A percentile compares a stretch with the other conserved stretches of the same genome.
These are phyloP conservation scores for Hyles euphorbiae DNA, from an alignment of 1,140 invertebrate genomes.

Conservation along the genomic window DNA sequence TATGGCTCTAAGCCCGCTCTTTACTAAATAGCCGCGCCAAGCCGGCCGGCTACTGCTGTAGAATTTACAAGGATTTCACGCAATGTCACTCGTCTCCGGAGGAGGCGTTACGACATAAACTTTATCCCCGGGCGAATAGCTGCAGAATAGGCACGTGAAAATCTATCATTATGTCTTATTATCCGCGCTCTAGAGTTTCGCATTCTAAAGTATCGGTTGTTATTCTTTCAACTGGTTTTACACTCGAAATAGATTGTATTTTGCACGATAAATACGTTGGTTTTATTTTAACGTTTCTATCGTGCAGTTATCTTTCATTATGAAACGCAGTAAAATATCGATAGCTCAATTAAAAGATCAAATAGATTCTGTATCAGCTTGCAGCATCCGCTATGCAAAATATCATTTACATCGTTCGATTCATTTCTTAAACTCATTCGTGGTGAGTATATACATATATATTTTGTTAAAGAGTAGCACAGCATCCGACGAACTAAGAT, in stretches of 20 bases:
- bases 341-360: constrained; percentile 21
- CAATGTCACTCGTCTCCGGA: constrained; percentile 42
- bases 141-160: constrained; percentile 18
- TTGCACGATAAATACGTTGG: no score
- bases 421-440: constrained; percentile 16
- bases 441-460: background rate
- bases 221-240: no score
- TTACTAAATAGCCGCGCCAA: constrained; percentile 4
- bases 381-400: constrained; percentile 17
- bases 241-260: no score
- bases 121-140: constrained; percentile 31
- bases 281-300: no score
- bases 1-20: constrained; percentile 9
- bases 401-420: constrained; percentile 20
- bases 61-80: constrained; percentile 49
- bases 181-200: constrained; percentile 10
- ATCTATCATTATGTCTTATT: constrained; percentile 26
- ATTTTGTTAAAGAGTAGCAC: constrained; percentile 5
- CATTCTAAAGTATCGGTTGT: background rate
- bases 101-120: constrained; percentile 35
- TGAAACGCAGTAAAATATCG: constrained; percentile 1
- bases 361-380: constrained; percentile 10
- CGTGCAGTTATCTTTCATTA: background rate
- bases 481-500: constrained; percentile 15
- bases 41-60: constrained; percentile 26